Percentiles rank a stretch among this genome's conserved stretches.
These are phyloP conservation scores for Sarcophilus harrisii DNA, from an alignment of 2,797 vertebrate species.

Conservation along the genomic window DNA sequence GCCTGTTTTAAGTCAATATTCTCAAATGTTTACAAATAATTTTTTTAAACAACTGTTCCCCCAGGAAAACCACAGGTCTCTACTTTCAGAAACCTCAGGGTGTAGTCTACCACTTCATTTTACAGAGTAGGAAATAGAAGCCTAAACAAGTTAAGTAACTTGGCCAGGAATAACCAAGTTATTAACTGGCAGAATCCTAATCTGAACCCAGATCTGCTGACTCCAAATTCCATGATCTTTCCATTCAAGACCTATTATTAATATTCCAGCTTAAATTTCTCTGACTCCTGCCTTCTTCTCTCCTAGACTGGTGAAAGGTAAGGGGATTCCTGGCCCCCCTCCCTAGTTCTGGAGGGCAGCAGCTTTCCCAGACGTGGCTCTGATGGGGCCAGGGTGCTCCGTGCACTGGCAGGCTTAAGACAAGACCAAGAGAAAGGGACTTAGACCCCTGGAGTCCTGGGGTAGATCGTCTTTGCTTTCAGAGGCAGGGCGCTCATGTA, in stretches of 20 bases:
- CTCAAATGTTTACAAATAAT: neutral
- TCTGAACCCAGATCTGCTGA: neutral
- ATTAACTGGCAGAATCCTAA: neutral
- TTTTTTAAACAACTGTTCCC: neutral
- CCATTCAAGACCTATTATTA: neutral
- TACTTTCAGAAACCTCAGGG: neutral
- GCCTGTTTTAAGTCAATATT: neutral
- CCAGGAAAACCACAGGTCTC: neutral
- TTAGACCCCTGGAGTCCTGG: neutral
- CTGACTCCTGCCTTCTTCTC: neutral
- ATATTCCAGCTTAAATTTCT: neutral
- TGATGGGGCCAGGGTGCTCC: neutral
- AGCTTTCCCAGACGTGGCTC: neutral
- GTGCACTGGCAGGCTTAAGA: neutral
- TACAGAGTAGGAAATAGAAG: neutral
- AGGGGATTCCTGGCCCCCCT: neutral
- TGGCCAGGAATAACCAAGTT: neutral
- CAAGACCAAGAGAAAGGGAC: neutral
- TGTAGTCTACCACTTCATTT: neutral
- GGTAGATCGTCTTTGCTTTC: neutral
- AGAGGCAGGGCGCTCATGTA: neutral
- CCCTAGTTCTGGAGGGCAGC: neutral
- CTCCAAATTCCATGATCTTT: neutral
- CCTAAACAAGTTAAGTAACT: neutral
- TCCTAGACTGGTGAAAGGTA: neutral